Base-by-base conservation (phyloP, 2,797 vertebrate species). In the Pangasius djambal region DNA sequence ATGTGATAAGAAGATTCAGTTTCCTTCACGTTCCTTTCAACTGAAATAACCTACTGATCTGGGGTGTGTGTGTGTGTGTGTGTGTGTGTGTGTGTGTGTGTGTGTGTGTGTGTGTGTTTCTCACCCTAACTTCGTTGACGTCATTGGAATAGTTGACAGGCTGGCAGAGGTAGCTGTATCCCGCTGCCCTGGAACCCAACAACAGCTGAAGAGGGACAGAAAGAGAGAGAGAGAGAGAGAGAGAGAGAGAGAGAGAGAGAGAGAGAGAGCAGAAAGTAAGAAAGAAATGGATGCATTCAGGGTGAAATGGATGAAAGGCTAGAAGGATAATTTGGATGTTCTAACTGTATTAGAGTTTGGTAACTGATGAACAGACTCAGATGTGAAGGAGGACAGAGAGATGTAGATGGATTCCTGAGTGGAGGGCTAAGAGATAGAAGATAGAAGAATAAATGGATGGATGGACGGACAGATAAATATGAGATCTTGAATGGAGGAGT, bases 161-260 rank as follows among this genome's bases (percentile, higher is more conserved):
- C 93, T 99, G 99, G 94, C 99, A 99, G 95, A 99, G 96, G 94
- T 98, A 99, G 95, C 97, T 99, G 95, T 99, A 99, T 88, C 98
- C 97, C 59, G 98, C 98, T 92, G 98, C 97, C 96, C 96, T 96
- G 37, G 98, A 98, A 86, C 95, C 97, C 94, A 99, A 92, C 91
- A 98, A 96, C 91, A 99, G 97, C 99, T 99, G 92, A 91, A 88
- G 90, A 94, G 92, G 93, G 72, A 90, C n/a, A 50, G 7, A 86
- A 37, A 67, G 1, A 86, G n/a, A 85, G 40, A 20, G 63, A 59
- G 59, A 37, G 37, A 85, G 61, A 70, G 55, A 65, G 44, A 34
- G 34, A 86, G 59, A 50, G 61, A 57, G 10, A 65, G 22, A 74
- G 77, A 48, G 6, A 44, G 34, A 37, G 13, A 48, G 9, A 69